A percentile compares a stretch with the other conserved stretches of the same genome.
These are phyloP conservation scores for Girardia tigrina DNA, from an alignment of 2,888 invertebrate species.

Conservation along the genomic window DNA sequence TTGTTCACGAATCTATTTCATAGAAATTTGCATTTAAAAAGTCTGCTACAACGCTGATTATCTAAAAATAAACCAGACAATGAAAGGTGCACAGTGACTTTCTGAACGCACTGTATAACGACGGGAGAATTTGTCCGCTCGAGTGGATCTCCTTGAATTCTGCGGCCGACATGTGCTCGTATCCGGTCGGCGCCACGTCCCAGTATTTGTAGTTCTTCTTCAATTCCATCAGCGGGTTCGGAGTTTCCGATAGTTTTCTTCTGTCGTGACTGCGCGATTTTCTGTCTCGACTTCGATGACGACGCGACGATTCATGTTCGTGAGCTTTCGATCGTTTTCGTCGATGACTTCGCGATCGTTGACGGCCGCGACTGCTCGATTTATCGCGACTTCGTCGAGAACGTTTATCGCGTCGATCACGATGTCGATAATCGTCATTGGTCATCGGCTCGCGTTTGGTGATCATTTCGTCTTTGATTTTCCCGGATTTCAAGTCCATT, in stretches of 20 bases:
- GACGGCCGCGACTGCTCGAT: not conserved
- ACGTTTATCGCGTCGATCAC: not conserved
- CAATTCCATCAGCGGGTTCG: not conserved
- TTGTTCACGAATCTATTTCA: too few species aligned
- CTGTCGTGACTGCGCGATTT: not conserved
- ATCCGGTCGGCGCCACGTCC: slow-evolving; percentile 94
- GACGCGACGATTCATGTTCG: not conserved
- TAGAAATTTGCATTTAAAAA: too few species aligned
- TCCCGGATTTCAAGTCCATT: too few species aligned
- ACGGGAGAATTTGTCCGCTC: slow-evolving; percentile 37
- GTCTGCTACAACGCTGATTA: too few species aligned
- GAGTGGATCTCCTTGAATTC: slow-evolving; percentile 63
- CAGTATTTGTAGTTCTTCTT: slow-evolving; percentile 60
- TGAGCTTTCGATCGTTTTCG: not conserved
- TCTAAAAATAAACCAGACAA: too few species aligned
- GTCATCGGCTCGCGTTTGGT: not conserved
- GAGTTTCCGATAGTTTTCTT: not conserved
- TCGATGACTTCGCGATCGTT: not conserved
- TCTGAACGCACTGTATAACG: too few species aligned
- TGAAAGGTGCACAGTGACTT: too few species aligned
- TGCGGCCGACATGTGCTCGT: slow-evolving; percentile 89
- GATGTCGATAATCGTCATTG: not conserved
- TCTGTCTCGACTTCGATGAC: not conserved
- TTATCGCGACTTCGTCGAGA: not conserved
- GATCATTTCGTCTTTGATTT: not conserved